Conservation (phyloP, 2,113 vertebrate species). For the Alaudala cheleensis region DNA sequence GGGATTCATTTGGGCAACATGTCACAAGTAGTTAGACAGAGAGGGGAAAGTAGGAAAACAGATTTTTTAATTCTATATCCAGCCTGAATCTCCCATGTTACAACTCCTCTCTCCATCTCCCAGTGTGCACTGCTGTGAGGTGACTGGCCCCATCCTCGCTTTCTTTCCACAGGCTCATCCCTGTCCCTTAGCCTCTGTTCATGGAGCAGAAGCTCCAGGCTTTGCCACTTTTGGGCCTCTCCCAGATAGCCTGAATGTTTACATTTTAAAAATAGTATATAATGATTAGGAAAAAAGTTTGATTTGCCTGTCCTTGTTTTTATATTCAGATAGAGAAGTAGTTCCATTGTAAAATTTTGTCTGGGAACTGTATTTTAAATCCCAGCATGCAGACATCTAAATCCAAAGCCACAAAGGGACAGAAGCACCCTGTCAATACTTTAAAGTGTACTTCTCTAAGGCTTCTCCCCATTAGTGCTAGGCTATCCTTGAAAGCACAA, state of each 20-base stretch:
- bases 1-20: neutral
- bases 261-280: neutral
- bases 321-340: neutral
- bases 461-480: neutral
- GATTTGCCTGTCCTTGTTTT: neutral
- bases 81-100: neutral
- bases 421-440: neutral
- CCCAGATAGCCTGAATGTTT: neutral
- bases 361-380: neutral
- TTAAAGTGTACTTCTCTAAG: neutral
- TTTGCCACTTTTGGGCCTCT: fast-evolving
- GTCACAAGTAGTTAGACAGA: neutral
- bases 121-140: neutral
- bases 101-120: neutral
- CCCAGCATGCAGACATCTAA: neutral
- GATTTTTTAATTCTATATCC: neutral
- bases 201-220: neutral
- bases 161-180: neutral
- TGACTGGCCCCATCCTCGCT: neutral
- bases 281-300: neutral
- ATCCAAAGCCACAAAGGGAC: neutral
- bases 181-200: fast-evolving
- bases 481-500: neutral
- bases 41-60: neutral
- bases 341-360: neutral